Evolutionary conservation across 2,113 vertebrate species (phyloP).

Genomic region (Sula dactylatra): DNA sequence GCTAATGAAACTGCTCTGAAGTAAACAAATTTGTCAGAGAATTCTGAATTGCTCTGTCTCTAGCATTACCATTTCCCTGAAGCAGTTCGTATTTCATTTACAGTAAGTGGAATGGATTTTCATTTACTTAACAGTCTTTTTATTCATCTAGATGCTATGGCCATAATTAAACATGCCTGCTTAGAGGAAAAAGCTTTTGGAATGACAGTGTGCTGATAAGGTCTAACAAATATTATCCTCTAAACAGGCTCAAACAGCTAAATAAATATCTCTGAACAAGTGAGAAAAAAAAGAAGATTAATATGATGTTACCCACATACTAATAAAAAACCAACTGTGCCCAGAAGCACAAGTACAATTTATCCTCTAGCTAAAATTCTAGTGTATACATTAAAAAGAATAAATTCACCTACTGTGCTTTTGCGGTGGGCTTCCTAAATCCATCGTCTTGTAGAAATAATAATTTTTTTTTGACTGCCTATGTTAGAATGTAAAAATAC

Average conservation of each 20-base stretch:
- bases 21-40: background rate
- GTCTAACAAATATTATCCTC: background rate
- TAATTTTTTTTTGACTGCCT: background rate
- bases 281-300: background rate
- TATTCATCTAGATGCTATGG: background rate
- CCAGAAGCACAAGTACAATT: background rate
- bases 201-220: background rate
- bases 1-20: background rate
- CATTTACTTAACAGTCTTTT: background rate
- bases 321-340: background rate
- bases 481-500: constrained; percentile 24
- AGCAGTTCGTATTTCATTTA: background rate
- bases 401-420: constrained; percentile 81
- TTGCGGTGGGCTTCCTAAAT: constrained; percentile 74
- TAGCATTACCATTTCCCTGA: background rate
- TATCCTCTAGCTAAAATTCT: background rate
- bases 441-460: constrained; percentile 71
- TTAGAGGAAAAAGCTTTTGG: background rate
- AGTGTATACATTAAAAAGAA: constrained; percentile 19
- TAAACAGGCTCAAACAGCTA: background rate
- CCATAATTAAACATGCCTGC: background rate
- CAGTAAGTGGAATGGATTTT: background rate
- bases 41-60: background rate
- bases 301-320: background rate
- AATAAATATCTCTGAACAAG: background rate